Conservation (phyloP, 2,888 invertebrate genomes). For the Oscheius sp. region DNA sequence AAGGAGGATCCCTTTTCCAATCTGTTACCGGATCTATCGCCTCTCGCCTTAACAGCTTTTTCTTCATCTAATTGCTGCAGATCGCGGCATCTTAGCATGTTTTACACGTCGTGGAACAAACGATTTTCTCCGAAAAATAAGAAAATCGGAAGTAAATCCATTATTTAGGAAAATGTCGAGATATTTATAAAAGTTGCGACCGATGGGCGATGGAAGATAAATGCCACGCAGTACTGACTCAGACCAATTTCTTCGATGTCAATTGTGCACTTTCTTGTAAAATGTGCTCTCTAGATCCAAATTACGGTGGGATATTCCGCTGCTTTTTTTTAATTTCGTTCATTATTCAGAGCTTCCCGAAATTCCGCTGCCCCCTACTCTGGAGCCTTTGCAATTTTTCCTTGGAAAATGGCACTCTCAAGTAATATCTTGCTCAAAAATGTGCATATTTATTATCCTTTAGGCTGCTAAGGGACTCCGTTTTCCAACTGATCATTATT, state of each 20-base stretch:
- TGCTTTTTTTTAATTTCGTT: slow-evolving; percentile 31
- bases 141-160: neutral
- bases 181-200: slow-evolving; percentile 73
- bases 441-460: neutral
- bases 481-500: slow-evolving; percentile 70
- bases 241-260: slow-evolving; percentile 72
- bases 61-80: slow-evolving; percentile 28
- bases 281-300: slow-evolving; percentile 68
- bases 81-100: slow-evolving; percentile 23
- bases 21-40: slow-evolving; percentile 20
- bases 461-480: slow-evolving; percentile 66
- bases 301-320: slow-evolving; percentile 55
- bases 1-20: neutral
- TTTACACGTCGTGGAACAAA: slow-evolving; percentile 11
- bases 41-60: slow-evolving; percentile 31
- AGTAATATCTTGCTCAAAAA: slow-evolving; percentile 25
- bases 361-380: slow-evolving; percentile 71
- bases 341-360: slow-evolving; percentile 56
- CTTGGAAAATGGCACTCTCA: slow-evolving; percentile 72
- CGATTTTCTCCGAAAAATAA: neutral
- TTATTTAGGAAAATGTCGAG: slow-evolving; percentile 71
- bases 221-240: slow-evolving; percentile 67
- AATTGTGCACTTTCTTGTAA: slow-evolving; percentile 73
- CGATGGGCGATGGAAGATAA: slow-evolving; percentile 73
- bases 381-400: slow-evolving; percentile 73